These are phyloP conservation scores for Epinephelus lanceolatus DNA, from an alignment of 2,113 vertebrate species.

Conservation along the genomic window DNA sequence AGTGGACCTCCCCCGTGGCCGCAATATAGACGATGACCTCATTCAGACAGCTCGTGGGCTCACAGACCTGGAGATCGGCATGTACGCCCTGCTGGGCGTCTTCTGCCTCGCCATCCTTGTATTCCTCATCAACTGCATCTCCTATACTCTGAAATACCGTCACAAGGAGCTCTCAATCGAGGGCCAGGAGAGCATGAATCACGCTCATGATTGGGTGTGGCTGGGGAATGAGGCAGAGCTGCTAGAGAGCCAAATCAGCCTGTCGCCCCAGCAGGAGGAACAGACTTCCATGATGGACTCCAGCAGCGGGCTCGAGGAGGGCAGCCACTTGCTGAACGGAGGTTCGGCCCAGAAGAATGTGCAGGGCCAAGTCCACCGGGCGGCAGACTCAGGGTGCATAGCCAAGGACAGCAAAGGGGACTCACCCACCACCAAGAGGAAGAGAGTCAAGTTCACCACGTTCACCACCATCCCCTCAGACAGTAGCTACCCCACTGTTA, in stretches of 20 bases:
- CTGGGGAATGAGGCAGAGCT: slow-evolving; percentile 93
- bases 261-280: slow-evolving; percentile 85
- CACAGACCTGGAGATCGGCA: slow-evolving; percentile 95
- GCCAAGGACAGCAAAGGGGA: slow-evolving; percentile 85
- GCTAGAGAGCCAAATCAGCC: slow-evolving; percentile 86
- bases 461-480: slow-evolving; percentile 92
- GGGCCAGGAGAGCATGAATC: slow-evolving; percentile 89
- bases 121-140: slow-evolving; percentile 96
- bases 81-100: slow-evolving; percentile 96
- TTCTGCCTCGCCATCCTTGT: slow-evolving; percentile 98
- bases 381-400: slow-evolving; percentile 71
- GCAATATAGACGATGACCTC: slow-evolving; percentile 84
- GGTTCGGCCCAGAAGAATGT: slow-evolving; percentile 84
- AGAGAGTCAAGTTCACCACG: slow-evolving; percentile 94
- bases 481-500: slow-evolving; percentile 85
- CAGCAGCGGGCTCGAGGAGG: slow-evolving; percentile 84
- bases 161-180: slow-evolving; percentile 95
- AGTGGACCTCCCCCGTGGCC: slow-evolving; percentile 88
- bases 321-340: slow-evolving; percentile 88
- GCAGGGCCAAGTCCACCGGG: slow-evolving; percentile 86
- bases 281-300: slow-evolving; percentile 91
- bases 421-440: slow-evolving; percentile 91
- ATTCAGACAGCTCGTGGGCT: slow-evolving; percentile 87
- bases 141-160: slow-evolving; percentile 93
- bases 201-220: slow-evolving; percentile 99